Conservation (phyloP, 2,888 invertebrate genomes). For the Noctua janthina region DNA sequence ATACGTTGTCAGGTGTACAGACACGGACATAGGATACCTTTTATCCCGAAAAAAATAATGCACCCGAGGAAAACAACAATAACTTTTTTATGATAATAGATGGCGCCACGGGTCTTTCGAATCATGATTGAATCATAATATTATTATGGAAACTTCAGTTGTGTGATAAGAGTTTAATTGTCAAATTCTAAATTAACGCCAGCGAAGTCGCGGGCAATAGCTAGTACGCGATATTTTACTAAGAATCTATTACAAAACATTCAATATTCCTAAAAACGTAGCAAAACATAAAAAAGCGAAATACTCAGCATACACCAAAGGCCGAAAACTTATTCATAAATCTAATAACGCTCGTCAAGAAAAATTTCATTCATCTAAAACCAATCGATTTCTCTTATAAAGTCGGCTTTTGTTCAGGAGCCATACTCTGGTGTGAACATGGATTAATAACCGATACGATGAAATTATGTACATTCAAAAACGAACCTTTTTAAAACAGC, state of each 20-base stretch:
- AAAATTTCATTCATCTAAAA: slow-evolving; percentile 48
- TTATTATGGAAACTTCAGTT: no score
- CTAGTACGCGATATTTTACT: neutral
- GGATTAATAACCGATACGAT: slow-evolving; percentile 36
- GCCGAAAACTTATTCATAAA: slow-evolving; percentile 57
- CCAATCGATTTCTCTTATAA: slow-evolving; percentile 54
- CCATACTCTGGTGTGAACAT: neutral
- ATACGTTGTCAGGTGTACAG: no score
- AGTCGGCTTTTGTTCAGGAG: slow-evolving; percentile 44
- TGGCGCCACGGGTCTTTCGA: no score
- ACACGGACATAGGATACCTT: no score
- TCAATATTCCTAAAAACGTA: slow-evolving; percentile 1
- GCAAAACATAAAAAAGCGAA: slow-evolving; percentile 1
- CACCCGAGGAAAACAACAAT: no score
- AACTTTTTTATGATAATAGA: no score
- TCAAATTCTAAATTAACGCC: no score
- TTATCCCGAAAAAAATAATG: no score
- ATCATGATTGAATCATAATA: no score
- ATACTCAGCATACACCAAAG: slow-evolving; percentile 17
- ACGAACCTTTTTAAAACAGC: neutral
- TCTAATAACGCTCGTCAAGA: slow-evolving; percentile 29
- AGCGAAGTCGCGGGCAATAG: no score
- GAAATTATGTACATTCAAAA: slow-evolving; percentile 26
- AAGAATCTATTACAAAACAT: neutral
- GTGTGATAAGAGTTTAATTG: no score